Base-by-base conservation (phyloP, 1,140 invertebrate genomes). In the Drosophila prosaltans region DNA sequence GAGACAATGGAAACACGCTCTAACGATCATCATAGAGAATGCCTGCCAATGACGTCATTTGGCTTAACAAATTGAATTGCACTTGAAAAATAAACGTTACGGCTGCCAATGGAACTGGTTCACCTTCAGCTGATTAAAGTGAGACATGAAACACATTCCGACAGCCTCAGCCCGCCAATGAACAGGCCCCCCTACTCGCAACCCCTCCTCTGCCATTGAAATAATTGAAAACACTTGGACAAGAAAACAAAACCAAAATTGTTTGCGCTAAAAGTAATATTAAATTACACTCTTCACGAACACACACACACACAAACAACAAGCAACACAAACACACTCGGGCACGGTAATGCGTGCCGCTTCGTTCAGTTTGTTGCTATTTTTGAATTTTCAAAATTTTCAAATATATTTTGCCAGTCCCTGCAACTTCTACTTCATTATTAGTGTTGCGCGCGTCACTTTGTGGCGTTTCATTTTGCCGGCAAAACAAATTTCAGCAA, bases 201-300 rank as follows among this genome's bases (percentile, higher is more conserved):
- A 24, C 45, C 45, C 21, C 21, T 26, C 21, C 8, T 24, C 21
- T 0, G 1, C 45, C 45, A 51, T 3, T 51, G 45, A 24, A 51
- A 51, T 51, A 51, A 51, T 51, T 51, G 21, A 51, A 51, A 51
- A 51, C 45, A 51, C 45, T 51, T 51, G 45, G 45, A 51, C 45
- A 51, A 51, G 45, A 51, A 51, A 51, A 51, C 45, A 51, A 51
- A 51, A 51, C 45, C 45, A 51, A 51, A 51, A 51, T 51, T 51
- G 45, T 51, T 51, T 9, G 21, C 6, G 45, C 45, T 51, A 24
- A 51, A 51, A 10, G 45, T 51, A 26, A 51, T 51, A 51, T 51
- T 51, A 51, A 51, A 51, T 51, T 51, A 51, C 45, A 5, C 4
- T 36, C 32, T 36, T 36, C 32, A 24, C 45, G 26, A 21, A 26